Evolutionary conservation across 2,888 invertebrate species (phyloP).

Genomic region (Erynnis tages): DNA sequence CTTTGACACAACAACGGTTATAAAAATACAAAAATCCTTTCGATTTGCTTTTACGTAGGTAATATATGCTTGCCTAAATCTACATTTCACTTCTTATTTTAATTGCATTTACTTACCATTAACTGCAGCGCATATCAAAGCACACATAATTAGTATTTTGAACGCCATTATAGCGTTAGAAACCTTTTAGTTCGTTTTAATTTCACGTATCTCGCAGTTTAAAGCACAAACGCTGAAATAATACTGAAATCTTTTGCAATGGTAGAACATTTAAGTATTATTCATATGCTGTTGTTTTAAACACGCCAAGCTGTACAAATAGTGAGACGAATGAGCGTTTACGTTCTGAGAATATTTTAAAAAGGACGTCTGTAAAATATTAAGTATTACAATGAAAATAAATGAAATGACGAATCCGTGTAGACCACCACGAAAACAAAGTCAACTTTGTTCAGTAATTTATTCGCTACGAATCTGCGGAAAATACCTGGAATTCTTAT

Average conservation of each 20-base stretch:
- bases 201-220: constrained; percentile 30
- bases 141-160: constrained; percentile 40
- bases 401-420: constrained; percentile 27
- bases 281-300: constrained; percentile 49
- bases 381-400: constrained; percentile 27
- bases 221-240: constrained; percentile 41
- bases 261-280: constrained; percentile 57
- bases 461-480: background rate
- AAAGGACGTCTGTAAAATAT: constrained; percentile 33
- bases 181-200: background rate
- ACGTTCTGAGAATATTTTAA: constrained; percentile 39
- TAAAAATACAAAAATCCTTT: too few relatives aligned
- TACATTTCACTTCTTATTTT: constrained; percentile 1
- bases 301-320: constrained; percentile 58
- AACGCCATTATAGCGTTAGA: constrained; percentile 48
- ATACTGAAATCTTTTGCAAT: constrained; percentile 48
- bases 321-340: constrained; percentile 51
- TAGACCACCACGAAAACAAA: constrained; percentile 7
- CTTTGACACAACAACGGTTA: too few relatives aligned
- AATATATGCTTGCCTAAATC: background rate
- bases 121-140: constrained; percentile 40
- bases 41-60: too few relatives aligned
- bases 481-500: constrained; percentile 7
- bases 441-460: constrained; percentile 10
- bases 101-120: constrained; percentile 52